These are phyloP conservation scores for Myotis daubentonii DNA, from an alignment of 2,797 vertebrate genomes.

Conservation along the genomic window DNA sequence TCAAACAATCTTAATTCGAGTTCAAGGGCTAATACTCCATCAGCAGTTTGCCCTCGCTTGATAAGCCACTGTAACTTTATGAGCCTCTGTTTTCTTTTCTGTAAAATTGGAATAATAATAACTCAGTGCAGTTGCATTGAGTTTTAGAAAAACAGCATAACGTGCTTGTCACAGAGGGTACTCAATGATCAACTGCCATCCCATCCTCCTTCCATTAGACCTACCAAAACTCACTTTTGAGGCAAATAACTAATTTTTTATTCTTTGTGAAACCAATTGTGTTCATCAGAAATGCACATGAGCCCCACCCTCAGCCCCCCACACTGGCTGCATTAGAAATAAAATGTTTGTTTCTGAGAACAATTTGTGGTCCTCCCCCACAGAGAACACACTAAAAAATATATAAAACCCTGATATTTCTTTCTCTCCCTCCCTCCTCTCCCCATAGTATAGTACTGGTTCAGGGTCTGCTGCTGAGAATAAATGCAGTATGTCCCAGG, in stretches of 20 bases:
- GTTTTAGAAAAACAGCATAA: constrained; percentile 41
- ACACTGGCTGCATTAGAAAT: constrained; percentile 43
- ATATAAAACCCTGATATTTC: constrained; percentile 54
- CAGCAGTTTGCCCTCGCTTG: background rate
- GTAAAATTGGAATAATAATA: constrained; percentile 16
- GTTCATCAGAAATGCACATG: constrained; percentile 58
- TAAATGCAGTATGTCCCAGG: constrained; percentile 66
- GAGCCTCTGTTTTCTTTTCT: constrained; percentile 44
- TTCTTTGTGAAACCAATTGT: constrained; percentile 53
- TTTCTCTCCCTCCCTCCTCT: constrained; percentile 28
- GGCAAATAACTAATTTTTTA: constrained; percentile 41
- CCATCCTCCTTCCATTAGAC: background rate
- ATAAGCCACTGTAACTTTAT: background rate
- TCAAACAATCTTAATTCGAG: background rate
- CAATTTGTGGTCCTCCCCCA: constrained; percentile 67
- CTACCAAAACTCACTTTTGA: constrained; percentile 30
- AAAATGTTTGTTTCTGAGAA: constrained; percentile 70
- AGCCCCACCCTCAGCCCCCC: background rate
- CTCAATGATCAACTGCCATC: background rate
- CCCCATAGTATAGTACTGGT: constrained; percentile 16
- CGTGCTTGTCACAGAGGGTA: background rate
- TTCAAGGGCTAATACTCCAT: background rate
- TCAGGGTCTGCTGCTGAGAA: constrained; percentile 47
- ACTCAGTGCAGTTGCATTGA: constrained; percentile 16
- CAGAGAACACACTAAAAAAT: constrained; percentile 48